phyloP scores from a whole-genome alignment of 1,140 invertebrate genomes.

The Temnothorax nylanderi region DNA sequence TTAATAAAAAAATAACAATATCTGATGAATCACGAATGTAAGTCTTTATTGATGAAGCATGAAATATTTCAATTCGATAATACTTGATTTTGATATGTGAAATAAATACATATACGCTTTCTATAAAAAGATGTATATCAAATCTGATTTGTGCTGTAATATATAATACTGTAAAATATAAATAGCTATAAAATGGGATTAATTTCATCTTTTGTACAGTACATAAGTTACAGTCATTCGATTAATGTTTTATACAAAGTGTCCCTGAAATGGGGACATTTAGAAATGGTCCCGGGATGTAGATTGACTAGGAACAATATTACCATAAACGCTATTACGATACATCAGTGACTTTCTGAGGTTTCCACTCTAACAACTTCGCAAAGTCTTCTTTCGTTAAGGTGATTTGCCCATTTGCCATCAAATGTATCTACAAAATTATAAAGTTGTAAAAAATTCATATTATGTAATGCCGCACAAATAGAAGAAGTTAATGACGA shows the following conservation, averaged over 20 bases:
- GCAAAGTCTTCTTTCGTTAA: conserved; percentile 83
- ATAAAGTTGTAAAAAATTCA: background rate
- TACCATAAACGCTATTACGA: background rate
- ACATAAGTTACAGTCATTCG: conserved; percentile 59
- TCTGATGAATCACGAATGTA: background rate
- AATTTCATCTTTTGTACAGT: conserved; percentile 54
- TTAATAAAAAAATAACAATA: conserved; percentile 20
- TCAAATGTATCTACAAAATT: conserved; percentile 82
- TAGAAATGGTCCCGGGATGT: background rate
- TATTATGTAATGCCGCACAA: conserved; percentile 68
- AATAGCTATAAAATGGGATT: conserved; percentile 60
- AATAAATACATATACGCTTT: conserved; percentile 21
- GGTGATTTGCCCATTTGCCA: conserved; percentile 81
- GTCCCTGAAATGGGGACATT: background rate
- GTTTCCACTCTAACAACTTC: conserved; percentile 84
- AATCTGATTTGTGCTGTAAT: conserved; percentile 54
- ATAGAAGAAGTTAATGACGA: conserved; percentile 11
- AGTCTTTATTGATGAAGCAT: background rate
- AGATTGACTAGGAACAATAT: background rate
- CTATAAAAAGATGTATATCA: conserved; percentile 47
- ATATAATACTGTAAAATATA: conserved; percentile 67
- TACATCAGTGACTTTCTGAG: conserved; percentile 58
- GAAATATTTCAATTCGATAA: conserved; percentile 1
- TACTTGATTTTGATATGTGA: conserved; percentile 7
- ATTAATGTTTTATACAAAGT: conserved; percentile 70